A percentile compares a stretch with the other conserved stretches of the same genome.
phyloP scores from a whole-genome alignment of 2,888 invertebrate species.

The Sussaba pulchella region DNA sequence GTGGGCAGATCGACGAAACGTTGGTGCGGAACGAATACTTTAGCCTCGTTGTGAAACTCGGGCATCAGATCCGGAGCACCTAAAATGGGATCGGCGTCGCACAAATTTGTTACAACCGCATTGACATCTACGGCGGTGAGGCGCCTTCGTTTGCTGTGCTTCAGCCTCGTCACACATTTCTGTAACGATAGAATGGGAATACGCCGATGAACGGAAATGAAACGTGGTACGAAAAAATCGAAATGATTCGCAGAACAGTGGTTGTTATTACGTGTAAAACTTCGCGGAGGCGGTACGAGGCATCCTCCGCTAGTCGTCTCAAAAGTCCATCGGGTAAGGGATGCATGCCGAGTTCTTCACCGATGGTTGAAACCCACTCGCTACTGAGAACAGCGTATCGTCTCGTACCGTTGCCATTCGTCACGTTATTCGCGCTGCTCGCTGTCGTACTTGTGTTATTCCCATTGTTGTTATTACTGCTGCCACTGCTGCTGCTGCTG shows the following conservation, averaged over 20 bases:
- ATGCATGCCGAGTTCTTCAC: conserved; percentile 82
- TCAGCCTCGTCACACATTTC: conserved; percentile 83
- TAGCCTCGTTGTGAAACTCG: conserved; percentile 80
- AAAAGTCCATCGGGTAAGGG: conserved; percentile 79
- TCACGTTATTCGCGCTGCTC: conserved; percentile 74
- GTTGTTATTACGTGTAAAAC: conserved; percentile 78
- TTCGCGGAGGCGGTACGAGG: conserved; percentile 82
- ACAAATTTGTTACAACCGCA: conserved; percentile 81
- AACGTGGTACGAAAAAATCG: background rate
- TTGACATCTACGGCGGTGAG: conserved; percentile 81
- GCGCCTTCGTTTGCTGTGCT: conserved; percentile 80
- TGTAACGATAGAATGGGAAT: conserved; percentile 63
- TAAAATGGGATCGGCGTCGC: conserved; percentile 81
- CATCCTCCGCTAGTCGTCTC: conserved; percentile 81
- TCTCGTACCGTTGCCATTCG: conserved; percentile 76
- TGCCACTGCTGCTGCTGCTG: background rate
- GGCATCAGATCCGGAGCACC: conserved; percentile 80
- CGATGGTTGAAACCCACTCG: conserved; percentile 82
- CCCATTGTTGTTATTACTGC: conserved; percentile 76
- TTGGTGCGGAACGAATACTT: conserved; percentile 81
- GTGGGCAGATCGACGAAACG: conserved; percentile 77
- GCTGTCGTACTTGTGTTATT: conserved; percentile 72
- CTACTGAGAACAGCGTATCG: conserved; percentile 81
- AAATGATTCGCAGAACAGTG: conserved; percentile 1
- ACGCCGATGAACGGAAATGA: background rate